Percentiles rank a stretch among this genome's conserved stretches.
Conservation (phyloP, 1,140 invertebrate genomes). For the Laodelphax striatellus region DNA sequence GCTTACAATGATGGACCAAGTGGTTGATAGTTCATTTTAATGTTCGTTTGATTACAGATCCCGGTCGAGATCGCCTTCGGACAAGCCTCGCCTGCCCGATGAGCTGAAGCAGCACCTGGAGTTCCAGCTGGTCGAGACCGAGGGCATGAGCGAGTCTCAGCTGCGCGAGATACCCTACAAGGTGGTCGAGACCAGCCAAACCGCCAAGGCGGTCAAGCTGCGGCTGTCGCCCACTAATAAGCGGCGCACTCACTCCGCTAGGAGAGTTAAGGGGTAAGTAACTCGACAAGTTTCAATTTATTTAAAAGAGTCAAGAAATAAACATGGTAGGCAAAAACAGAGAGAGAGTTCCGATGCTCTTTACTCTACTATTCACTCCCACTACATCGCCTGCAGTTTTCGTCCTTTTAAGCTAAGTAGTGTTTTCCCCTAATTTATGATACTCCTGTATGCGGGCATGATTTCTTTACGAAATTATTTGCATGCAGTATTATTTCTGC, state of each 20-base stretch:
- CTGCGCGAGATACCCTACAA: constrained; percentile 86
- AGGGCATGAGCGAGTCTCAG: constrained; percentile 78
- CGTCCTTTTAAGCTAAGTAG: no score
- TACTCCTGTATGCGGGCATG: no score
- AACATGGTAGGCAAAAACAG: no score
- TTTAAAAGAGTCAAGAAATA: no score
- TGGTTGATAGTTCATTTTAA: not conserved
- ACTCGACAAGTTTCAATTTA: not conserved
- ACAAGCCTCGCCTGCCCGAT: constrained; percentile 50
- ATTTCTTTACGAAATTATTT: no score
- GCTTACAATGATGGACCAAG: constrained; percentile 4
- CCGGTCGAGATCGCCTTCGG: constrained; percentile 55
- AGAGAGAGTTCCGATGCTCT: no score
- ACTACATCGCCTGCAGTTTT: no score
- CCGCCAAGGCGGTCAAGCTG: constrained; percentile 33
- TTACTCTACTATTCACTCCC: no score
- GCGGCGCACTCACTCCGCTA: constrained; percentile 14
- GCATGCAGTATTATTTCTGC: no score
- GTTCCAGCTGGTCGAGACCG: constrained; percentile 78
- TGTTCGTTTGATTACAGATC: constrained; percentile 31
- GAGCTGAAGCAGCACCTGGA: constrained; percentile 57
- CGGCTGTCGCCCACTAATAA: constrained; percentile 26
- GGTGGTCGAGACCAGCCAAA: constrained; percentile 50
- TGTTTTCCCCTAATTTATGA: no score
- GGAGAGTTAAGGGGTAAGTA: constrained; percentile 16